phyloP scores from a whole-genome alignment of 1,140 invertebrate species.

The Aphidius gifuensis region DNA sequence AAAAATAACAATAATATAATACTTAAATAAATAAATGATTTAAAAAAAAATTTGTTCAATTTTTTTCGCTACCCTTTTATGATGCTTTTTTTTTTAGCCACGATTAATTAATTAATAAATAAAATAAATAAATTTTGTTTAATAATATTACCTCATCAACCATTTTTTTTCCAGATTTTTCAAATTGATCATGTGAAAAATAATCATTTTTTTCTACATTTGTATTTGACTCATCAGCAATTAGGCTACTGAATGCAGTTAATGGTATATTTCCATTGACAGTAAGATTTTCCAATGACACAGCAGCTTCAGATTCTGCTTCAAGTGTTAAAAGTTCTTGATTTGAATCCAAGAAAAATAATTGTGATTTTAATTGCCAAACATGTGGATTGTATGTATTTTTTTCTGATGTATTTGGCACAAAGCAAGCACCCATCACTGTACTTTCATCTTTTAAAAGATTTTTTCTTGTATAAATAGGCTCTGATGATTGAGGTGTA shows the following conservation, averaged over 20 bases:
- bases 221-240: constrained; percentile 38
- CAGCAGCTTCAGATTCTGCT: constrained; percentile 42
- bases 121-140: constrained; percentile 3
- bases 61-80: not conserved
- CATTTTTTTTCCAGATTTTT: constrained; percentile 36
- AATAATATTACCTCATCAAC: constrained; percentile 43
- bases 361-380: constrained; percentile 61
- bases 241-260: constrained; percentile 43
- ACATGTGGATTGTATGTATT: constrained; percentile 44
- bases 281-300: constrained; percentile 40
- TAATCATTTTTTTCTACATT: constrained; percentile 32
- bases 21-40: not conserved
- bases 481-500: constrained; percentile 56
- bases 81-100: constrained; percentile 3
- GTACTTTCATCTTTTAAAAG: constrained; percentile 48
- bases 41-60: not conserved
- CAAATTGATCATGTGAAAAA: constrained; percentile 41
- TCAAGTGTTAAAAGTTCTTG: constrained; percentile 56
- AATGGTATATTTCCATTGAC: constrained; percentile 35
- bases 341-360: constrained; percentile 60
- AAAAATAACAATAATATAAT: not conserved
- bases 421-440: constrained; percentile 55
- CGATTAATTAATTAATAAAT: constrained; percentile 21
- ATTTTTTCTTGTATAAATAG: constrained; percentile 54
- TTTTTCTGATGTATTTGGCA: constrained; percentile 53